phyloP scores from a whole-genome alignment of 2,113 vertebrate species.

The Xenus cinereus region DNA sequence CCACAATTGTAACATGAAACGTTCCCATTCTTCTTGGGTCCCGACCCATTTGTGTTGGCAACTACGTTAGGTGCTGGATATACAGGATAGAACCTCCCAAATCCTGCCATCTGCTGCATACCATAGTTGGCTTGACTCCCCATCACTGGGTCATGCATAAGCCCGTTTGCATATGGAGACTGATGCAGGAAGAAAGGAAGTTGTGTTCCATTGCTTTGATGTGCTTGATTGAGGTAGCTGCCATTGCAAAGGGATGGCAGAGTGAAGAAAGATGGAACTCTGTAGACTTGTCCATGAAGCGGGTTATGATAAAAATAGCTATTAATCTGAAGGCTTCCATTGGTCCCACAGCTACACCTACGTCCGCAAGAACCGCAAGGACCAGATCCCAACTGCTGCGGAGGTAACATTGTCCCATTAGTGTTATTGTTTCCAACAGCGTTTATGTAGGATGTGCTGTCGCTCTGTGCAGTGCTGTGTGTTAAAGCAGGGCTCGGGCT shows the following conservation, averaged over 20 bases:
- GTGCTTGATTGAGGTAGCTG: slow-evolving; percentile 93
- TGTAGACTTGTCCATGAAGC: slow-evolving; percentile 86
- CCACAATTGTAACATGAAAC: slow-evolving; percentile 96
- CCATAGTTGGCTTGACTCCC: slow-evolving; percentile 87
- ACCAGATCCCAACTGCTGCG: slow-evolving; percentile 77
- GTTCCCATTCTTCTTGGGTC: slow-evolving; percentile 91
- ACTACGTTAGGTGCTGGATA: slow-evolving; percentile 82
- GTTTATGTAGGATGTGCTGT: slow-evolving; percentile 87
- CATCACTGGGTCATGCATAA: slow-evolving; percentile 89
- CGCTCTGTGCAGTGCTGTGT: slow-evolving; percentile 88
- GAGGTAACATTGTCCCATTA: slow-evolving; percentile 68
- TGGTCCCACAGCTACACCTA: slow-evolving; percentile 87
- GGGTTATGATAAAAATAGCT: slow-evolving; percentile 84
- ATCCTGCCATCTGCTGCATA: slow-evolving; percentile 89
- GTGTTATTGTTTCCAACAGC: slow-evolving; percentile 76
- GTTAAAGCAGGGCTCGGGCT: slow-evolving; percentile 87
- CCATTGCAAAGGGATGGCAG: slow-evolving; percentile 88
- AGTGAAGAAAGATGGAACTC: slow-evolving; percentile 85
- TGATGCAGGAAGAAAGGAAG: slow-evolving; percentile 87
- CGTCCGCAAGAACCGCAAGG: slow-evolving; percentile 89
- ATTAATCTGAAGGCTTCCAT: slow-evolving; percentile 77
- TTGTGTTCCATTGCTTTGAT: slow-evolving; percentile 87
- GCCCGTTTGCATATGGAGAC: slow-evolving; percentile 81
- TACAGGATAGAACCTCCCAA: slow-evolving; percentile 82
- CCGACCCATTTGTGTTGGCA: slow-evolving; percentile 79